These are phyloP conservation scores for Eumerus sabulonum DNA, from an alignment of 2,888 invertebrate genomes.

Conservation along the genomic window DNA sequence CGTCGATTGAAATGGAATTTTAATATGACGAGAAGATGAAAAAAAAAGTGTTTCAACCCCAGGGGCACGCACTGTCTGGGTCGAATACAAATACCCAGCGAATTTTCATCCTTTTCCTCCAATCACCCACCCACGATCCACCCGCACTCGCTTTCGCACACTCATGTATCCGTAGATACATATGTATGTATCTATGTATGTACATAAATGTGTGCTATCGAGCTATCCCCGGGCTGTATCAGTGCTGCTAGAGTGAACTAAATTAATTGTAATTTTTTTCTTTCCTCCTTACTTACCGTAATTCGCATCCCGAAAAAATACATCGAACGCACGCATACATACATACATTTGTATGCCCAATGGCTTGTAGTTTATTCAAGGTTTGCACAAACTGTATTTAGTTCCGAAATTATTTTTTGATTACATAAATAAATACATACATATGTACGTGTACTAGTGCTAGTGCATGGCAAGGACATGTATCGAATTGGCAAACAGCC, in stretches of 20 bases:
- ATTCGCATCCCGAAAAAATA: too few relatives aligned
- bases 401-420: conserved; percentile 57
- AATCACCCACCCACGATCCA: too few relatives aligned
- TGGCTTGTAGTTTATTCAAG: too few relatives aligned
- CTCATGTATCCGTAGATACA: too few relatives aligned
- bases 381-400: conserved; percentile 42
- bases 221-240: conserved; percentile 53
- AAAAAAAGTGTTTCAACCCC: conserved; percentile 28
- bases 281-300: neutral
- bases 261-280: conserved; percentile 63
- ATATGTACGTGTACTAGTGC: neutral
- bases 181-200: too few relatives aligned
- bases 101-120: too few relatives aligned
- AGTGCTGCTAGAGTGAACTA: conserved; percentile 58
- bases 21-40: conserved; percentile 35
- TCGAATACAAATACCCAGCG: conserved; percentile 28
- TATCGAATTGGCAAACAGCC: too few relatives aligned
- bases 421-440: neutral
- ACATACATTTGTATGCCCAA: conserved; percentile 8
- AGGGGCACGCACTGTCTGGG: conserved; percentile 35
- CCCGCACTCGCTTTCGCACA: too few relatives aligned
- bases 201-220: conserved; percentile 20
- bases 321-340: conserved; percentile 1
- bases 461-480: too few relatives aligned
- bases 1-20: conserved; percentile 54